Percentiles rank a stretch among this genome's conserved stretches.
Evolutionary conservation across 1,140 invertebrate genomes (phyloP).

Genomic region (Apis florea): DNA sequence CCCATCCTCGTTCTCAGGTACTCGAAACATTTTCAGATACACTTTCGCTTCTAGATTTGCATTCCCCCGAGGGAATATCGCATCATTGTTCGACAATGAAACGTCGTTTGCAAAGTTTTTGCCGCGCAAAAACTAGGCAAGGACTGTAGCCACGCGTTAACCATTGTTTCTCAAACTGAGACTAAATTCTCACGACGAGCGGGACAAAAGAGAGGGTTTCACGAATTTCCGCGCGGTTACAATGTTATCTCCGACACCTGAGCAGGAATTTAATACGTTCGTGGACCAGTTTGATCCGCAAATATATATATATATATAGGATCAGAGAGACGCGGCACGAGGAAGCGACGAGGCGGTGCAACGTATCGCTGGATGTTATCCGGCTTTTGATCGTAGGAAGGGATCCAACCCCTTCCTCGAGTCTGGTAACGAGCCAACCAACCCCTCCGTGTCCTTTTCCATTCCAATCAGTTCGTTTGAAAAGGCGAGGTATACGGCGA

Average conservation of each 20-base stretch:
- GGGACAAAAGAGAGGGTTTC: not conserved
- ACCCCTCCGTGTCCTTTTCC: slow-evolving; percentile 57
- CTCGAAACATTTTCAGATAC: not conserved
- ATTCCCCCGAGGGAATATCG: not conserved
- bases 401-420: slow-evolving; percentile 56
- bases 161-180: too few species aligned
- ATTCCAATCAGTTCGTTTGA: slow-evolving; percentile 60
- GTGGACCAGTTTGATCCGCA: slow-evolving; percentile 36
- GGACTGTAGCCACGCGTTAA: not conserved
- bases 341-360: slow-evolving; percentile 41
- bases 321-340: slow-evolving; percentile 5
- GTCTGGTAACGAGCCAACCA: slow-evolving; percentile 58
- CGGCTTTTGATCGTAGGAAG: slow-evolving; percentile 56
- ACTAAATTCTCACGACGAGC: too few species aligned
- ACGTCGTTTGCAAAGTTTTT: not conserved
- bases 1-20: not conserved
- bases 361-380: slow-evolving; percentile 66
- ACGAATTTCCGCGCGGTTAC: not conserved
- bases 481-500: slow-evolving; percentile 32
- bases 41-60: not conserved
- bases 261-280: slow-evolving; percentile 33
- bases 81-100: not conserved
- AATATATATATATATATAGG: not conserved
- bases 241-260: not conserved
- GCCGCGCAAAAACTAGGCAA: too few species aligned